phyloP scores from a whole-genome alignment of 2,888 invertebrate genomes.

The Cetonia aurata region DNA sequence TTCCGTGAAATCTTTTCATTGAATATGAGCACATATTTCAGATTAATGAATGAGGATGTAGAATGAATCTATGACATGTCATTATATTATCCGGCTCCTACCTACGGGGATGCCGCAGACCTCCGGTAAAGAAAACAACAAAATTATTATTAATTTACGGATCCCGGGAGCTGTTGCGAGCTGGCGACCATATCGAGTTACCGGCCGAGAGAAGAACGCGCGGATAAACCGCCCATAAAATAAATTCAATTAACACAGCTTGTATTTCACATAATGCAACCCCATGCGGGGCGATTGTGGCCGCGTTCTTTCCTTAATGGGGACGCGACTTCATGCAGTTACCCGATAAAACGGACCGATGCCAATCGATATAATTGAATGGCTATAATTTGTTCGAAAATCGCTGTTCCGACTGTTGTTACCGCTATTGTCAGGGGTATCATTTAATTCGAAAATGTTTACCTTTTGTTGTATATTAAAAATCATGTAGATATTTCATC shows the following conservation, averaged over 20 bases:
- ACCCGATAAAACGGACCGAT: conserved; percentile 37
- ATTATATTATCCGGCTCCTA: conserved; percentile 18
- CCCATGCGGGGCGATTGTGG: conserved; percentile 53
- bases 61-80: background rate
- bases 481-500: conserved; percentile 30
- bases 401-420: conserved; percentile 28
- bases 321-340: conserved; percentile 37
- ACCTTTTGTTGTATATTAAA: conserved; percentile 25
- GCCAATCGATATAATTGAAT: conserved; percentile 40
- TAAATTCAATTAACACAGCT: conserved; percentile 56
- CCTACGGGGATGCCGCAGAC: conserved; percentile 22
- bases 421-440: conserved; percentile 20
- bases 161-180: conserved; percentile 41
- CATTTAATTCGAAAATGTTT: conserved; percentile 34
- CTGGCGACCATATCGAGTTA: conserved; percentile 44
- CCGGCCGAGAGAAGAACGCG: conserved; percentile 42
- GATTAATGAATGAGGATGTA: no score
- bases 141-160: conserved; percentile 47
- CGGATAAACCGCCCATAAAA: conserved; percentile 53
- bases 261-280: conserved; percentile 55
- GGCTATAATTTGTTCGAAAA: conserved; percentile 38
- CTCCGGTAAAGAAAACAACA: conserved; percentile 31
- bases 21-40: no score
- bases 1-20: no score
- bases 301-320: conserved; percentile 28